phyloP scores from a whole-genome alignment of 2,797 vertebrate genomes.

The Xerus rutilus region DNA sequence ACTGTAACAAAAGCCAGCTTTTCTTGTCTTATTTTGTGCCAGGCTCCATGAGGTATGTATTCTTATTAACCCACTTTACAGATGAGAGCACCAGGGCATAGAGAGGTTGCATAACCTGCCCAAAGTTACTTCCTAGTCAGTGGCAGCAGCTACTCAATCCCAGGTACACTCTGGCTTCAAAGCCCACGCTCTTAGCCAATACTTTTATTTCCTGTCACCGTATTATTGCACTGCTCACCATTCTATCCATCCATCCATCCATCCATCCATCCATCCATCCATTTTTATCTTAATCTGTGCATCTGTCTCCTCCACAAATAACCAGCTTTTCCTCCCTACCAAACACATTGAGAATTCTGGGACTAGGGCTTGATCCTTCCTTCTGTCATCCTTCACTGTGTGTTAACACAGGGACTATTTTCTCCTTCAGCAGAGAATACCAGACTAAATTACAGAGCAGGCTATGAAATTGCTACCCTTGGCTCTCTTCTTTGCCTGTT shows the following conservation, averaged over 20 bases:
- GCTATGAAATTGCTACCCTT: constrained; percentile 80
- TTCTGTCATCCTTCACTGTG: constrained; percentile 58
- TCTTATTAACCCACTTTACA: constrained; percentile 46
- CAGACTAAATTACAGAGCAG: constrained; percentile 81
- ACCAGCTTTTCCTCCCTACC: constrained; percentile 46
- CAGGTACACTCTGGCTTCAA: constrained; percentile 27
- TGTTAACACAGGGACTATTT: constrained; percentile 78
- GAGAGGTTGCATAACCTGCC: neutral
- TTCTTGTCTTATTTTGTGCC: constrained; percentile 51
- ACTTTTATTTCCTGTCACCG: neutral
- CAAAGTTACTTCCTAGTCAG: constrained; percentile 5
- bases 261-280: neutral
- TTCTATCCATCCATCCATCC: neutral
- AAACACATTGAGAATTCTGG: constrained; percentile 65
- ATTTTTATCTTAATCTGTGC: constrained; percentile 3
- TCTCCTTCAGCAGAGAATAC: constrained; percentile 74
- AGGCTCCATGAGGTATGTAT: neutral
- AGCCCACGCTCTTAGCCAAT: neutral
- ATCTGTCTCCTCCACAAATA: constrained; percentile 56
- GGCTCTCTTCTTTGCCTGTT: constrained; percentile 80
- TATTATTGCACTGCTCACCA: neutral
- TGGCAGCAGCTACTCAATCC: neutral
- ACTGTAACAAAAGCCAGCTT: neutral
- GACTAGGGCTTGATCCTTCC: constrained; percentile 39
- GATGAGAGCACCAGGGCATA: neutral